Percentiles rank a stretch among this genome's conserved stretches.
These are phyloP conservation scores for Drosophila nebulosa DNA, from an alignment of 1,140 invertebrate genomes.

Conservation along the genomic window DNA sequence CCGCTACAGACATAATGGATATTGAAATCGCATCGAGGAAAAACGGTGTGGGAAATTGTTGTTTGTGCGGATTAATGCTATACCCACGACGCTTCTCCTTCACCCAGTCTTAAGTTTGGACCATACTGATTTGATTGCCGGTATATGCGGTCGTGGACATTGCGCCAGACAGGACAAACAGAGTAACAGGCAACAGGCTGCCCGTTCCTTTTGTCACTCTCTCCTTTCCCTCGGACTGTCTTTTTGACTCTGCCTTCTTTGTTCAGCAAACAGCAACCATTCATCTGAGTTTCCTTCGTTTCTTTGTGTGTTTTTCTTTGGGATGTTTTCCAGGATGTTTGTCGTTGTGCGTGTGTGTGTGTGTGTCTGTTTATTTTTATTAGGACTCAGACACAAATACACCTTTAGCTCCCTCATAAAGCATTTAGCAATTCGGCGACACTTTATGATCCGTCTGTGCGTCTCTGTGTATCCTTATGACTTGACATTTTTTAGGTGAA, in stretches of 20 bases:
- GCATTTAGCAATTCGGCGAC: slow-evolving; percentile 34
- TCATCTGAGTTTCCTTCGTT: slow-evolving; percentile 37
- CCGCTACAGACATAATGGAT: slow-evolving; percentile 29
- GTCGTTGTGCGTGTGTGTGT: slow-evolving; percentile 36
- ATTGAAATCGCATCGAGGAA: slow-evolving; percentile 43
- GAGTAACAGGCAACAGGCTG: not conserved
- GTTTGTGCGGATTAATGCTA: slow-evolving; percentile 52
- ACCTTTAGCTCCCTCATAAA: slow-evolving; percentile 38
- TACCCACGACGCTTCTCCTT: slow-evolving; percentile 7
- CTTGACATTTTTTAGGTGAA: slow-evolving; percentile 8
- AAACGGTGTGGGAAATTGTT: slow-evolving; percentile 38
- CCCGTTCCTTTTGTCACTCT: too few relatives aligned
- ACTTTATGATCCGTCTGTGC: slow-evolving; percentile 20
- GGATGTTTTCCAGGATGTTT: slow-evolving; percentile 46
- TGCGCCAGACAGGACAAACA: slow-evolving; percentile 2
- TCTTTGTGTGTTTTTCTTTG: slow-evolving; percentile 21
- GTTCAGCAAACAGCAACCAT: slow-evolving; percentile 26
- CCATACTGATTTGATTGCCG: slow-evolving; percentile 33
- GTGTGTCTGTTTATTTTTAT: slow-evolving; percentile 41
- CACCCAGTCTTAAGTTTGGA: not conserved
- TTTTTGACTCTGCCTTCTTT: slow-evolving; percentile 35
- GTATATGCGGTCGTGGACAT: slow-evolving; percentile 6
- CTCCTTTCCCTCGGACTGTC: slow-evolving; percentile 15
- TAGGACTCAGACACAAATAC: slow-evolving; percentile 44
- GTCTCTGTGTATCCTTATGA: slow-evolving; percentile 8